Percentiles rank a stretch among this genome's conserved stretches.
These are phyloP conservation scores for Geotrupes spiniger DNA, from an alignment of 2,888 invertebrate species.

Conservation along the genomic window DNA sequence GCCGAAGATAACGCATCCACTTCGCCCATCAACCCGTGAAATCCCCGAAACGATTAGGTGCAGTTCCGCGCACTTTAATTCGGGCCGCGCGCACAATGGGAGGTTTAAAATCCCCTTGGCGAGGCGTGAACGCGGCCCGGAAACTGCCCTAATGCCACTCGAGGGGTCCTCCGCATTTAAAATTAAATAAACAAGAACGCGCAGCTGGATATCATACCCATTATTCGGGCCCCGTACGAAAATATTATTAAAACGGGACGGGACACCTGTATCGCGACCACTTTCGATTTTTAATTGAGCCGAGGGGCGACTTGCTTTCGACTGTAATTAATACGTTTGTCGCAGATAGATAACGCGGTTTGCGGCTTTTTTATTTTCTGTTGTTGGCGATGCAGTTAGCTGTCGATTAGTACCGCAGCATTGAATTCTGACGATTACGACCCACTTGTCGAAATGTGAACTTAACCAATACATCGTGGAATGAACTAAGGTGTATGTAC, in stretches of 20 bases:
- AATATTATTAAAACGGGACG: constrained; percentile 35
- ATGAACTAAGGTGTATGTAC: too few relatives aligned
- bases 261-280: constrained; percentile 24
- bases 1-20: background rate
- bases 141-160: constrained; percentile 37
- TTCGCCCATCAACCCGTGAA: constrained; percentile 1
- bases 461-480: too few relatives aligned
- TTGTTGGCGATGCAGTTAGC: too few relatives aligned
- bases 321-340: too few relatives aligned
- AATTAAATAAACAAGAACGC: constrained; percentile 43
- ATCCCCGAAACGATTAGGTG: constrained; percentile 4
- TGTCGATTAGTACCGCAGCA: too few relatives aligned
- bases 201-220: constrained; percentile 45
- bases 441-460: too few relatives aligned
- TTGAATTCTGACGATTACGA: too few relatives aligned
- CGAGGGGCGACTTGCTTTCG: too few relatives aligned
- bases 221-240: constrained; percentile 32
- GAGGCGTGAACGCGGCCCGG: constrained; percentile 38
- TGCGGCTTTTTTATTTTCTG: too few relatives aligned
- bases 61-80: constrained; percentile 4
- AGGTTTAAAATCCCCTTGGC: constrained; percentile 36
- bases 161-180: constrained; percentile 37
- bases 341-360: too few relatives aligned
- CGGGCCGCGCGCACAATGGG: background rate
- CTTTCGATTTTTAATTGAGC: background rate